Conservation (phyloP, 2,888 invertebrate genomes). For the Sesia apiformis region DNA sequence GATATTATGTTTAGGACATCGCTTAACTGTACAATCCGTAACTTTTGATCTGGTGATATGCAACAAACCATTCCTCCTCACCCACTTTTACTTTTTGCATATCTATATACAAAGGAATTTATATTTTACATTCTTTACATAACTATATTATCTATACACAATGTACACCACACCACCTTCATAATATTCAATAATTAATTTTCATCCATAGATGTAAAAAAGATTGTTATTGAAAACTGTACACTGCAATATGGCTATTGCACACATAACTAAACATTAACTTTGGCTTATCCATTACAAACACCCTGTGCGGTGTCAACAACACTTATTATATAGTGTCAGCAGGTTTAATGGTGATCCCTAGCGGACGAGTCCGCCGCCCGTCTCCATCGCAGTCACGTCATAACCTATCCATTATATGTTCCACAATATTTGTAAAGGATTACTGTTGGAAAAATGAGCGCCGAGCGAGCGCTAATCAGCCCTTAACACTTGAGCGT, state of each 20-base stretch:
- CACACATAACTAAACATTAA: conserved; percentile 68
- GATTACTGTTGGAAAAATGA: no score
- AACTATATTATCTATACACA: conserved; percentile 58
- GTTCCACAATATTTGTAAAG: no score
- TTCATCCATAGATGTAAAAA: conserved; percentile 41
- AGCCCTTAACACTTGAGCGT: no score
- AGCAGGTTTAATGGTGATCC: no score
- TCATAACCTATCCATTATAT: no score
- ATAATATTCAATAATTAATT: conserved; percentile 42
- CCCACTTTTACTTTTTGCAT: conserved; percentile 21
- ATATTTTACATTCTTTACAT: conserved; percentile 53
- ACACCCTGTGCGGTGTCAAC: conserved; percentile 29
- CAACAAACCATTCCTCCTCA: conserved; percentile 29
- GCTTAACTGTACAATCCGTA: neutral
- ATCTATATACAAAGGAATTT: conserved; percentile 45
- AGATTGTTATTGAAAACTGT: conserved; percentile 49
- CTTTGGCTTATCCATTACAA: conserved; percentile 70
- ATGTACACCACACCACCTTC: conserved; percentile 44
- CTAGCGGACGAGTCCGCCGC: no score
- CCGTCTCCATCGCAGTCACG: no score
- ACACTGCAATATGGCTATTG: conserved; percentile 70
- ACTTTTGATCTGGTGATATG: conserved; percentile 24
- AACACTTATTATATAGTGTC: neutral
- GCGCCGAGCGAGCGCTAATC: no score
- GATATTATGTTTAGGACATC: no score